Evolutionary conservation across 2,113 vertebrate species (phyloP).

Genomic region (Montifringilla adamsi): DNA sequence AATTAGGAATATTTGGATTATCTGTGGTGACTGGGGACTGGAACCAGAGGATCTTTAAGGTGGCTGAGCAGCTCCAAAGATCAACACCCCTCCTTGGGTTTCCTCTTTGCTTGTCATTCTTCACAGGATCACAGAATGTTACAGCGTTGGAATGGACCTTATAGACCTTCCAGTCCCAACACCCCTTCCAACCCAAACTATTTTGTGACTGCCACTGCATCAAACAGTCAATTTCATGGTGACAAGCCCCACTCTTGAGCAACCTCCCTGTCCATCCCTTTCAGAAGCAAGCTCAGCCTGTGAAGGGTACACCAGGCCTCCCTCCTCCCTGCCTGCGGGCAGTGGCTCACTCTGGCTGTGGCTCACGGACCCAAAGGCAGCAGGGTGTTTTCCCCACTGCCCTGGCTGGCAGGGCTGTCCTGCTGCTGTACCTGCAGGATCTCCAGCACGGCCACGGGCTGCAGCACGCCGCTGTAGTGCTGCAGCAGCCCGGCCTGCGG

Average conservation of each 20-base stretch:
- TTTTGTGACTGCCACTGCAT: background rate
- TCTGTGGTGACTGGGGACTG: background rate
- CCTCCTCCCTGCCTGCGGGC: background rate
- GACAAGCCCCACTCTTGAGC: background rate
- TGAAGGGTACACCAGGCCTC: background rate
- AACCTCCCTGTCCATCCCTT: background rate
- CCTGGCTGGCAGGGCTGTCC: background rate
- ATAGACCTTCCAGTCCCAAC: background rate
- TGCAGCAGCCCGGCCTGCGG: slow-evolving; percentile 76
- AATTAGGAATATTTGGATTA: background rate
- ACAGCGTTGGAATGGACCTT: background rate
- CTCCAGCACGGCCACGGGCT: slow-evolving; percentile 84
- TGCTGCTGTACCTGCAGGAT: slow-evolving; percentile 81
- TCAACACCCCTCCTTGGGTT: background rate
- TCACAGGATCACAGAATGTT: background rate
- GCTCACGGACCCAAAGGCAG: background rate
- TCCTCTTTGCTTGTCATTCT: background rate
- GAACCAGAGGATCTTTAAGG: background rate
- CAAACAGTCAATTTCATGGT: background rate
- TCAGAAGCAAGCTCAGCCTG: background rate
- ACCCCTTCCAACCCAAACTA: background rate
- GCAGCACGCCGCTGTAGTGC: slow-evolving; percentile 85
- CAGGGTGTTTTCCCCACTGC: accelerated
- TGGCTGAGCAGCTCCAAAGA: background rate
- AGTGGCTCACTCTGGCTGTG: background rate